These are phyloP conservation scores for Stichodactyla mertensii DNA, from an alignment of 64 coral and sea anemone genomes.

Conservation along the genomic window DNA sequence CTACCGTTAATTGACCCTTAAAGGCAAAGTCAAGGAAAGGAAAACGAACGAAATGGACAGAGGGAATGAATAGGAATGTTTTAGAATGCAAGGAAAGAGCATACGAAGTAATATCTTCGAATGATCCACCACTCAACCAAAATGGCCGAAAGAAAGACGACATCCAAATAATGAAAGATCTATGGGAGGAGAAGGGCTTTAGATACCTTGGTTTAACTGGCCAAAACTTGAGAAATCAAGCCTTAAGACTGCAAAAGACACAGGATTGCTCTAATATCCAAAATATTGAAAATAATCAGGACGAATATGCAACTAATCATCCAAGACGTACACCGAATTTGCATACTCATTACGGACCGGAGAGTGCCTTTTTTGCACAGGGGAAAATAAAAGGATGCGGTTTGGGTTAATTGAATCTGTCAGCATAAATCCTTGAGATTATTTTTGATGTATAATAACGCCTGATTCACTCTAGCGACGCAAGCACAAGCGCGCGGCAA, in stretches of 20 bases:
- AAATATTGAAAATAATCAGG: neutral
- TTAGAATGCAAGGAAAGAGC: constrained; percentile 5
- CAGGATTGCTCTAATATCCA: neutral
- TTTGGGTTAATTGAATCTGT: too few relatives aligned
- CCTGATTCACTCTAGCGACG: too few relatives aligned
- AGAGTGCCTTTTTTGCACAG: too few relatives aligned
- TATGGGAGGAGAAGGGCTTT: neutral
- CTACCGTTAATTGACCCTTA: too few relatives aligned
- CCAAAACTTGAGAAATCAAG: neutral
- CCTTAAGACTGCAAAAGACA: neutral
- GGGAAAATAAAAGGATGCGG: too few relatives aligned
- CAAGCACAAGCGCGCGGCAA: too few relatives aligned
- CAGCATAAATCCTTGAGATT: too few relatives aligned
- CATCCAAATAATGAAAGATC: neutral
- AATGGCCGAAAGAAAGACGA: constrained; percentile 17
- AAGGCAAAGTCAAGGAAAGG: too few relatives aligned
- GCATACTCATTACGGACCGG: neutral
- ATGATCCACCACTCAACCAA: neutral
- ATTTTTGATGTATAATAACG: too few relatives aligned
- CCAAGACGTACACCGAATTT: neutral
- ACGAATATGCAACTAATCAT: neutral
- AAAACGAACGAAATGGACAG: neutral
- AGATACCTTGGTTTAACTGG: constrained; percentile 14
- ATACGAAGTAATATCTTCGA: neutral
- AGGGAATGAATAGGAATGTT: constrained; percentile 2